These are phyloP conservation scores for Xenopus borealis DNA, from an alignment of 2,113 vertebrate species.

Conservation along the genomic window DNA sequence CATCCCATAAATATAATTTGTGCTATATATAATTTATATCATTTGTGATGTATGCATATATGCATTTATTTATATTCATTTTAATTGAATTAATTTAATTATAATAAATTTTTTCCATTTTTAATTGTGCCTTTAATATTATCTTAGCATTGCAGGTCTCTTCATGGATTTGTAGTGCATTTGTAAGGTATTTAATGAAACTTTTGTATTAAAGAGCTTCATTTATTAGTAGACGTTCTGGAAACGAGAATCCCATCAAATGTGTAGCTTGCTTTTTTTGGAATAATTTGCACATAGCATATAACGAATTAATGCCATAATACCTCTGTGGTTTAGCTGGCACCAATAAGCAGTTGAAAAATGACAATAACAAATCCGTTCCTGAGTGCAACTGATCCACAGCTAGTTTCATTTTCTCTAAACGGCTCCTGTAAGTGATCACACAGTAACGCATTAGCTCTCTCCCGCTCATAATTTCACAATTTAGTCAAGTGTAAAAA, in stretches of 20 bases:
- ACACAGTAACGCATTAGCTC: constrained; percentile 5
- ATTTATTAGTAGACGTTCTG: no score
- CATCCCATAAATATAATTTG: no score
- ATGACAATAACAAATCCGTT: constrained; percentile 4
- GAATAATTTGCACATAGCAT: background rate
- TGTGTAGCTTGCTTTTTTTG: background rate
- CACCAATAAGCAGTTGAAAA: constrained; percentile 7
- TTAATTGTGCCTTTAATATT: no score
- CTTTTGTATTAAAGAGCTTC: no score
- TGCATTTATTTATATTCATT: no score
- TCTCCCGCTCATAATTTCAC: constrained; percentile 6
- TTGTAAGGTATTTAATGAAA: no score
- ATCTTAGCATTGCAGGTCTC: no score
- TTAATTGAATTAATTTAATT: no score
- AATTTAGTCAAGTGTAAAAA: constrained; percentile 6
- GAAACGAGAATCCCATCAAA: background rate
- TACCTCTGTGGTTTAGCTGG: background rate
- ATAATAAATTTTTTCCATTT: no score
- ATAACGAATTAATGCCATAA: background rate
- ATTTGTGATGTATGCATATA: no score
- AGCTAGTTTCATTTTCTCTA: background rate
- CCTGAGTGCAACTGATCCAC: background rate
- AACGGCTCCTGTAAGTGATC: constrained; percentile 2
- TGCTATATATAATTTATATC: no score
- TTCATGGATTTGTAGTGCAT: no score